Conservation (phyloP, 2,113 vertebrate species). For the Mus musculus region DNA sequence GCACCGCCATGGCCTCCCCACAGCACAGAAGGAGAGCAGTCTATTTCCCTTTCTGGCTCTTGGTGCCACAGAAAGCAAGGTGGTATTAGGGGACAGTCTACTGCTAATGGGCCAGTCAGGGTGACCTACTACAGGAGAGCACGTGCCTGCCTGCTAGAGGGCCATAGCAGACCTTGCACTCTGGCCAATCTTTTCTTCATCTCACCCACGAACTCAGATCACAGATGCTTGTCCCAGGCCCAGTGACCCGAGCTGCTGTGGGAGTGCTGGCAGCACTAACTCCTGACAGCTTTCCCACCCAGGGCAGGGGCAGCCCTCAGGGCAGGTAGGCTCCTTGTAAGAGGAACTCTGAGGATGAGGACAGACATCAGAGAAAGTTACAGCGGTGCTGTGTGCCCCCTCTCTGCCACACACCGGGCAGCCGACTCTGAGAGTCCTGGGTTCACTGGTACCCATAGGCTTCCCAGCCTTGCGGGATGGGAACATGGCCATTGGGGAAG, state of each 20-base stretch:
- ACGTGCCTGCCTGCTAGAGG: no score
- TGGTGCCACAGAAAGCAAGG: not conserved
- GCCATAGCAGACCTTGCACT: not conserved
- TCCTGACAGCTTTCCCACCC: not conserved
- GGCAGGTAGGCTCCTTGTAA: not conserved
- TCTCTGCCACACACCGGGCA: not conserved
- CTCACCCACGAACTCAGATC: not conserved
- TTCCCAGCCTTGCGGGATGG: not conserved
- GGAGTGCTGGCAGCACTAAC: rapidly evolving
- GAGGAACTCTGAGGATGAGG: not conserved
- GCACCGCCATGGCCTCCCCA: rapidly evolving
- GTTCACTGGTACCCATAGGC: no score
- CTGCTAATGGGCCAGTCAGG: not conserved
- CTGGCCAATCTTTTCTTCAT: not conserved
- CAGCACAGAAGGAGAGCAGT: no score
- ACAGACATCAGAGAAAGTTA: not conserved
- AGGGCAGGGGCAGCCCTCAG: not conserved
- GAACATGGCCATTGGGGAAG: not conserved
- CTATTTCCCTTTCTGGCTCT: not conserved
- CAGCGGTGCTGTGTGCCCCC: not conserved
- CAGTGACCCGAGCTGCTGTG: not conserved
- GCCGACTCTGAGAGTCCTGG: not conserved
- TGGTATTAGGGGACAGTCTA: not conserved
- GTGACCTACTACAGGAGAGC: not conserved
- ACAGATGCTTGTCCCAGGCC: not conserved